phyloP scores from a whole-genome alignment of 1,140 invertebrate genomes.

The Cotesia chilonis region DNA sequence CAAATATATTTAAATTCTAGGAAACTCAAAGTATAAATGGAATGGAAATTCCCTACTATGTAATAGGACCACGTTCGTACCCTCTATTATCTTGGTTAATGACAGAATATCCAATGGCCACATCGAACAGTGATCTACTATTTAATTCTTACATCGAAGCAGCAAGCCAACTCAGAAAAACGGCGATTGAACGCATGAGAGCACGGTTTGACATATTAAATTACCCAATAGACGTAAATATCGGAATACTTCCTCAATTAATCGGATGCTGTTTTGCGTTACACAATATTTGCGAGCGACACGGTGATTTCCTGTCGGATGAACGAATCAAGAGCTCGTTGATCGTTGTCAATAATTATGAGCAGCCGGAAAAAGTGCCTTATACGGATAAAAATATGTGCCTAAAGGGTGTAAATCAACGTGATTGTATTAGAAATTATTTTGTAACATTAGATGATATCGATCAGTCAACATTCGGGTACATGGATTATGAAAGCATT shows the following conservation, averaged over 20 bases:
- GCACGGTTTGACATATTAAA: conserved; percentile 47
- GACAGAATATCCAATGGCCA: conserved; percentile 38
- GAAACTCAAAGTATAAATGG: conserved; percentile 43
- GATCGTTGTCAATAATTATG: conserved; percentile 39
- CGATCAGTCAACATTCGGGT: background rate
- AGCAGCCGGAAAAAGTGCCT: conserved; percentile 45
- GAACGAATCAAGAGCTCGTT: conserved; percentile 41
- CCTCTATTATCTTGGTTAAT: conserved; percentile 46
- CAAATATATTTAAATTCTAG: conserved; percentile 18
- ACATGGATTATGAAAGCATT: too few relatives aligned
- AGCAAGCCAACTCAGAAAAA: conserved; percentile 42
- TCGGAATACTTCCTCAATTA: conserved; percentile 46
- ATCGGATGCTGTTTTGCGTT: conserved; percentile 50
- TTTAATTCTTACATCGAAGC: conserved; percentile 46
- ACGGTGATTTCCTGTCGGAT: conserved; percentile 41
- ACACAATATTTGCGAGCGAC: conserved; percentile 49
- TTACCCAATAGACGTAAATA: conserved; percentile 47
- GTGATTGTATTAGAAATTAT: conserved; percentile 44
- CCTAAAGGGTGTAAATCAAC: conserved; percentile 23
- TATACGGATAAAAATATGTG: conserved; percentile 30
- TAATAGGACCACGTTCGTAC: conserved; percentile 43
- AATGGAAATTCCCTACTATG: conserved; percentile 47
- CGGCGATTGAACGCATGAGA: conserved; percentile 44
- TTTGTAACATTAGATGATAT: conserved; percentile 26
- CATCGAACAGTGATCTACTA: conserved; percentile 34